These are phyloP conservation scores for Yponomeuta cagnagella DNA, from an alignment of 2,888 invertebrate species.

Conservation along the genomic window DNA sequence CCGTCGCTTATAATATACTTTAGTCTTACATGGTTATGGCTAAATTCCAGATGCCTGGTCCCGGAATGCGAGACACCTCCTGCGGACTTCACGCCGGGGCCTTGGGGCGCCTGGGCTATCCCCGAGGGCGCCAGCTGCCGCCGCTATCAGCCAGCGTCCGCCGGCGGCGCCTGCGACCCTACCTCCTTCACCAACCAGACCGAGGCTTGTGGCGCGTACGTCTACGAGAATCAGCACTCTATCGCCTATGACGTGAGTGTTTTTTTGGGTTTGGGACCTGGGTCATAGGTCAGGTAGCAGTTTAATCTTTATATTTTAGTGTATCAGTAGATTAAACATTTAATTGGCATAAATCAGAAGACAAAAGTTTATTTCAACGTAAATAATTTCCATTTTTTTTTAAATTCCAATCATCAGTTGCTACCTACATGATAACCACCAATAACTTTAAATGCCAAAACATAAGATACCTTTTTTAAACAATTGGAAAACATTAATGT, in stretches of 20 bases:
- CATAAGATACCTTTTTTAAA: no score
- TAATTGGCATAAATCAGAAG: no score
- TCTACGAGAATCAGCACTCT: slow-evolving; percentile 50
- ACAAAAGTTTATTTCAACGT: no score
- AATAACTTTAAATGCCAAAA: no score
- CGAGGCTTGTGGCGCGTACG: slow-evolving; percentile 44
- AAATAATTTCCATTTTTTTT: no score
- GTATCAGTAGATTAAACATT: no score
- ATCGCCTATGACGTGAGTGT: slow-evolving; percentile 53
- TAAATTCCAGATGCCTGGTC: slow-evolving; percentile 50
- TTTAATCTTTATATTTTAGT: no score
- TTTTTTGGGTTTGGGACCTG: background rate
- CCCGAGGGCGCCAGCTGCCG: slow-evolving; percentile 46
- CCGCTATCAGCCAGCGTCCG: slow-evolving; percentile 30
- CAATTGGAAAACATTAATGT: no score
- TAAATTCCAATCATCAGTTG: no score
- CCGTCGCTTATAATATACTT: no score
- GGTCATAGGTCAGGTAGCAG: background rate
- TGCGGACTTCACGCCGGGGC: slow-evolving; percentile 34
- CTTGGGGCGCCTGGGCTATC: slow-evolving; percentile 55
- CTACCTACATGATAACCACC: no score
- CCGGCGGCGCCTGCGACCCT: slow-evolving; percentile 36
- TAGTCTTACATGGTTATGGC: background rate
- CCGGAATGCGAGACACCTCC: slow-evolving; percentile 59
- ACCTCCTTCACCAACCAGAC: slow-evolving; percentile 46